These are phyloP conservation scores for Diarsia mendica DNA, from an alignment of 2,888 invertebrate species.

Conservation along the genomic window DNA sequence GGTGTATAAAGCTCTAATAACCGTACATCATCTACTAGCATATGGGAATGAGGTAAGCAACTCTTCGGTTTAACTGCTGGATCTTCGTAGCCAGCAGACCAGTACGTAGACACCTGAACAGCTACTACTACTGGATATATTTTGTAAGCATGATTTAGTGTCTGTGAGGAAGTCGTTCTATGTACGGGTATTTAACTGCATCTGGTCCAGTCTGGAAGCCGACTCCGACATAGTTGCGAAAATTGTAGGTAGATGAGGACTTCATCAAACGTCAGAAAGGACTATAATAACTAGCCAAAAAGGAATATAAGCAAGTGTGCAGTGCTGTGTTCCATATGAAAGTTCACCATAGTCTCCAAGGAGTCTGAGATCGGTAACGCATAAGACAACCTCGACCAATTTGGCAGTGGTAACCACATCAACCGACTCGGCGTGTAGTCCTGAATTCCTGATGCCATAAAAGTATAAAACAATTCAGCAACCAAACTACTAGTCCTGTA, in stretches of 20 bases:
- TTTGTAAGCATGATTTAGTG: background rate
- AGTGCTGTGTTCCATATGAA: background rate
- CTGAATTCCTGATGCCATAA: background rate
- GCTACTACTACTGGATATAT: background rate
- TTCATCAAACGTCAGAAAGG: background rate
- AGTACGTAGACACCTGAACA: too few species aligned
- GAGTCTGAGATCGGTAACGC: background rate
- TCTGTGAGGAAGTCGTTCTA: background rate
- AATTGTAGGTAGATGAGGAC: background rate
- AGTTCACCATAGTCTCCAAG: background rate
- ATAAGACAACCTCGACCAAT: background rate
- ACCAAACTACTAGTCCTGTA: background rate
- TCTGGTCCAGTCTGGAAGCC: background rate
- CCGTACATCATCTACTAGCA: constrained; percentile 99
- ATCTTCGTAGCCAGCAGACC: background rate
- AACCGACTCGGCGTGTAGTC: background rate
- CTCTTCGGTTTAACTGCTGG: background rate
- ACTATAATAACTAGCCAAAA: too few species aligned
- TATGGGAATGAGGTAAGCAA: constrained; percentile 99
- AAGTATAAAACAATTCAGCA: background rate
- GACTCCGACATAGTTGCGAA: background rate
- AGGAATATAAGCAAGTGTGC: background rate
- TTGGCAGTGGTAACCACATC: background rate
- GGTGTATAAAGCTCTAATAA: constrained; percentile 99
- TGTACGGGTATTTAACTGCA: background rate